These are phyloP conservation scores for Coendou prehensilis DNA, from an alignment of 2,797 vertebrate species.

Conservation along the genomic window DNA sequence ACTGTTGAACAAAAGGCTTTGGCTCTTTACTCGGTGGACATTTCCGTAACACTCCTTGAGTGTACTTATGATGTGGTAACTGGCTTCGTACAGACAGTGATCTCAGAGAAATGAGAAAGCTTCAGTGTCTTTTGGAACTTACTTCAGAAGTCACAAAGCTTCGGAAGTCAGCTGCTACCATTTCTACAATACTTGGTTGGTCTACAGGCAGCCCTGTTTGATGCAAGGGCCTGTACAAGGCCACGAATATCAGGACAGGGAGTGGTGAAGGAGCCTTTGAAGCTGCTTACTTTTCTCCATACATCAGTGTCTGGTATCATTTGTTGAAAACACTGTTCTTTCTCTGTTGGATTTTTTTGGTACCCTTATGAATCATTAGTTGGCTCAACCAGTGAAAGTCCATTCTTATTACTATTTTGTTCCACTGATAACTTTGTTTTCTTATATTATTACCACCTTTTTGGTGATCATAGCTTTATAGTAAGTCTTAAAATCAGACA, in stretches of 20 bases:
- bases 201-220: neutral
- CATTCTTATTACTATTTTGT: neutral
- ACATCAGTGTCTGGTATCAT: neutral
- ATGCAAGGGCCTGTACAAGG: neutral
- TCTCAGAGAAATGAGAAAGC: neutral
- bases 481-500: neutral
- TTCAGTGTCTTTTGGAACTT: neutral
- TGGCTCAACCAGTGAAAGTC: neutral
- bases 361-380: neutral
- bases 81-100: neutral
- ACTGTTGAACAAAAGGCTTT: neutral
- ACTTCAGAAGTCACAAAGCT: neutral
- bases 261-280: neutral
- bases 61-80: neutral
- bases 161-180: neutral
- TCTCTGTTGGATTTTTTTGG: neutral
- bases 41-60: neutral
- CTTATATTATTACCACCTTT: neutral
- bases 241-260: neutral
- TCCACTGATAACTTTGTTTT: neutral
- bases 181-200: neutral
- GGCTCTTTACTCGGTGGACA: neutral
- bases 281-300: neutral
- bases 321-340: neutral
- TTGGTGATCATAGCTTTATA: neutral